Evolutionary conservation across 1,140 invertebrate genomes (phyloP).

Genomic region (Macrosteles quadrilineatus): DNA sequence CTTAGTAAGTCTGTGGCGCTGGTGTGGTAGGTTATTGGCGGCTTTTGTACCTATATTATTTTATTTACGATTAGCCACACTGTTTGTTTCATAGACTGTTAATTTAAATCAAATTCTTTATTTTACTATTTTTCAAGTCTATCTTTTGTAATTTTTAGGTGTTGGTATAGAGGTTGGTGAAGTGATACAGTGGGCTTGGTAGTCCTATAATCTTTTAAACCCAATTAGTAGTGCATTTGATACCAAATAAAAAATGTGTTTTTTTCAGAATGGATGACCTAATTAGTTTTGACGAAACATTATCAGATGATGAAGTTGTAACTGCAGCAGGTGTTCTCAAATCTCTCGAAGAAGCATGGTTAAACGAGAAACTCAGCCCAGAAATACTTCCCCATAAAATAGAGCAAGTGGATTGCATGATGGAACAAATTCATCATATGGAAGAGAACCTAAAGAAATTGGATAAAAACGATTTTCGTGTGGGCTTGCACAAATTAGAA

Average conservation of each 20-base stretch:
- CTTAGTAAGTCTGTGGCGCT: too few relatives aligned
- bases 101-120: too few relatives aligned
- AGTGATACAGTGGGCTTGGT: too few relatives aligned
- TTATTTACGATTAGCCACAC: too few relatives aligned
- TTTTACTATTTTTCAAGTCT: too few relatives aligned
- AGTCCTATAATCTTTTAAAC: too few relatives aligned
- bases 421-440: conserved; percentile 82
- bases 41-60: too few relatives aligned
- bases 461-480: conserved; percentile 71
- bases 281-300: conserved; percentile 5
- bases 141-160: too few relatives aligned
- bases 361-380: conserved; percentile 86
- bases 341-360: conserved; percentile 74
- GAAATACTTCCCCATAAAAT: conserved; percentile 76
- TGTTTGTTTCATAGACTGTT: too few relatives aligned
- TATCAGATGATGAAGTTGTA: conserved; percentile 57
- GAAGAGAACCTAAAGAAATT: conserved; percentile 74
- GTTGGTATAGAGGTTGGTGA: too few relatives aligned
- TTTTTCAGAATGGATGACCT: conserved; percentile 27
- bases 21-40: too few relatives aligned
- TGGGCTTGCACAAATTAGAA: conserved; percentile 81
- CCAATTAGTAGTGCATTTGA: too few relatives aligned
- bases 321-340: conserved; percentile 64
- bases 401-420: conserved; percentile 78
- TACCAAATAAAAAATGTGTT: background rate